A percentile compares a stretch with the other conserved stretches of the same genome.
phyloP scores from a whole-genome alignment of 2,797 vertebrate genomes.

The Sarcophilus harrisii region DNA sequence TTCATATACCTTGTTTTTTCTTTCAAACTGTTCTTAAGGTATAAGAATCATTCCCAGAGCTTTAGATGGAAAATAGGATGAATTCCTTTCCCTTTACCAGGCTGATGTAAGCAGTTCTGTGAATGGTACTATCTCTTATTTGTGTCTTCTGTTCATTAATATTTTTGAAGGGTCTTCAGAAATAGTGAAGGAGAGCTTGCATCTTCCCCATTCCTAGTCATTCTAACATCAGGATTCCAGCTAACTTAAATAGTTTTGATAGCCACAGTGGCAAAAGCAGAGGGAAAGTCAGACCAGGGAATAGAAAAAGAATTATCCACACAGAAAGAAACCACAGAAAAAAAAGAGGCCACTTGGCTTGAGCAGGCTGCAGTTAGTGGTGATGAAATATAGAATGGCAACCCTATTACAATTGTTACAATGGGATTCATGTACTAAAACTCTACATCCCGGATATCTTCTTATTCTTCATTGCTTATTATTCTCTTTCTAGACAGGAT shows the following conservation, averaged over 20 bases:
- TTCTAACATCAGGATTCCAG: background rate
- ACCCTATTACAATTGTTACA: background rate
- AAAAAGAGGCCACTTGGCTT: background rate
- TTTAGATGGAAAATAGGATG: background rate
- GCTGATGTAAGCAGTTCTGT: background rate
- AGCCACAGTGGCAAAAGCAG: background rate
- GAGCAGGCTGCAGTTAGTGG: background rate
- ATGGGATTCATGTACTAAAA: background rate
- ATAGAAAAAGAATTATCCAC: background rate
- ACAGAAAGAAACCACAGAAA: background rate
- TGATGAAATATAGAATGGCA: background rate
- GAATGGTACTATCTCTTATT: background rate
- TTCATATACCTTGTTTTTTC: background rate
- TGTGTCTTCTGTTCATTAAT: background rate
- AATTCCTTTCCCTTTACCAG: background rate
- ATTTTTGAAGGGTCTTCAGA: background rate
- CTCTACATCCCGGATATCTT: background rate
- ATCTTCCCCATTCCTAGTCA: background rate
- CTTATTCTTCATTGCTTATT: background rate
- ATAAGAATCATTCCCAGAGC: background rate
- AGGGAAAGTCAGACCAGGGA: background rate
- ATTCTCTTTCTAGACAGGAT: background rate
- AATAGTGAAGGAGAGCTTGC: background rate
- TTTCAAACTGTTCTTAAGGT: background rate
- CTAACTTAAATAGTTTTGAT: background rate